A percentile compares a stretch with the other conserved stretches of the same genome.
Evolutionary conservation across 2,113 vertebrate species (phyloP).

Genomic region (Apodemus speciosus): DNA sequence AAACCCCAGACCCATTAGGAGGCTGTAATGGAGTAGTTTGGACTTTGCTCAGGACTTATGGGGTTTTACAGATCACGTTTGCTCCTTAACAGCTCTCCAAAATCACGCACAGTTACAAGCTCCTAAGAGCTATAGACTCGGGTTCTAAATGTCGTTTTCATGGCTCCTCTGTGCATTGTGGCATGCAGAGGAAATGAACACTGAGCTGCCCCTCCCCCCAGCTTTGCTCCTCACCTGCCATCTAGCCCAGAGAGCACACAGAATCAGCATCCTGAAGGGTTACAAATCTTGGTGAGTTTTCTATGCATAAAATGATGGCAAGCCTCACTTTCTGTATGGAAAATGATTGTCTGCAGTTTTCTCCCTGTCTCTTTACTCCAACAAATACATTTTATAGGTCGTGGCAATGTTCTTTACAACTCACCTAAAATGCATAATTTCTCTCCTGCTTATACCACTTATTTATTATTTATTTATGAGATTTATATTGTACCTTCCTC

Average conservation of each 20-base stretch:
- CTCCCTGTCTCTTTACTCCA: conserved; percentile 45
- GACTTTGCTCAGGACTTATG: conserved; percentile 25
- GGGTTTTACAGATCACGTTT: neutral
- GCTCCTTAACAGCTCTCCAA: conserved; percentile 32
- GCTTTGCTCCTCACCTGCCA: neutral
- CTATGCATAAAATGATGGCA: neutral
- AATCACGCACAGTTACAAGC: conserved; percentile 39
- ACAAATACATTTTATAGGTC: conserved; percentile 61
- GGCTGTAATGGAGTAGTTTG: neutral
- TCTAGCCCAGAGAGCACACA: neutral
- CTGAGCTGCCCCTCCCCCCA: neutral
- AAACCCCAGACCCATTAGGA: conserved; percentile 36
- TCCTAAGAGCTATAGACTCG: conserved; percentile 15
- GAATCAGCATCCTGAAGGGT: neutral
- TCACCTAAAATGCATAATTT: conserved; percentile 70
- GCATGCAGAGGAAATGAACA: neutral
- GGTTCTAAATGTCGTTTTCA: conserved; percentile 46
- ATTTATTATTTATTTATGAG: conserved; percentile 73
- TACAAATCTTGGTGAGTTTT: neutral
- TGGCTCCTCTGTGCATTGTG: neutral
- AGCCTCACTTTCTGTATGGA: neutral
- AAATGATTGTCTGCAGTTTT: conserved; percentile 6
- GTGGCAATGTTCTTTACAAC: conserved; percentile 67
- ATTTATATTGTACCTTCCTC: conserved; percentile 58
- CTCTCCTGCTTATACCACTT: conserved; percentile 63